Evolutionary conservation across 2,888 invertebrate species (phyloP).

Genomic region (Pedicia rivosa): DNA sequence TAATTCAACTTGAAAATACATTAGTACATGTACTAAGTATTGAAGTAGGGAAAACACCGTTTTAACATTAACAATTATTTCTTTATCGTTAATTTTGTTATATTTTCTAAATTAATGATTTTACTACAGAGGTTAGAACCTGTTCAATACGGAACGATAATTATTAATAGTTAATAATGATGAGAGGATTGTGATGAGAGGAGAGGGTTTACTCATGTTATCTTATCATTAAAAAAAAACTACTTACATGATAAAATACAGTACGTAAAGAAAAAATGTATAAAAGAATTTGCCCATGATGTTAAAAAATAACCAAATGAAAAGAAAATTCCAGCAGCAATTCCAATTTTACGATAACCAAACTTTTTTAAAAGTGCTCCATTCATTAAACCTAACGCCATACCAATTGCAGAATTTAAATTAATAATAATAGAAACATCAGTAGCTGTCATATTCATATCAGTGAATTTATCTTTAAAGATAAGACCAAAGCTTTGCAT

Average conservation of each 20-base stretch:
- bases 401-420: slow-evolving; percentile 48
- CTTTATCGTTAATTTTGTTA: too few species aligned
- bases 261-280: slow-evolving; percentile 44
- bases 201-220: too few species aligned
- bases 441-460: slow-evolving; percentile 39
- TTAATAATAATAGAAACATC: slow-evolving; percentile 46
- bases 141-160: too few species aligned
- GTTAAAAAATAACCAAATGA: slow-evolving; percentile 42
- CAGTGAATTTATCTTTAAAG: slow-evolving; percentile 43
- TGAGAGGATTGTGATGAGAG: too few species aligned
- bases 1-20: too few species aligned
- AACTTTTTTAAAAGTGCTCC: slow-evolving; percentile 43
- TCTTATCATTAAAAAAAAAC: too few species aligned
- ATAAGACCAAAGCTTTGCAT: slow-evolving; percentile 50
- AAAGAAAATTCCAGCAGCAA: slow-evolving; percentile 37
- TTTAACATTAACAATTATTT: too few species aligned
- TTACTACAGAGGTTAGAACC: too few species aligned
- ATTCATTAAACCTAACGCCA: slow-evolving; percentile 46
- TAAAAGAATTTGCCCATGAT: slow-evolving; percentile 37
- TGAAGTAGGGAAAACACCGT: too few species aligned
- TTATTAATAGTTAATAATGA: too few species aligned
- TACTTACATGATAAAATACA: slow-evolving; percentile 53
- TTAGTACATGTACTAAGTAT: too few species aligned
- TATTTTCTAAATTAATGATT: too few species aligned
- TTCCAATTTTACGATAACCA: slow-evolving; percentile 48